Conservation (phyloP, 2,113 vertebrate species). For the Pygoscelis antarcticus region DNA sequence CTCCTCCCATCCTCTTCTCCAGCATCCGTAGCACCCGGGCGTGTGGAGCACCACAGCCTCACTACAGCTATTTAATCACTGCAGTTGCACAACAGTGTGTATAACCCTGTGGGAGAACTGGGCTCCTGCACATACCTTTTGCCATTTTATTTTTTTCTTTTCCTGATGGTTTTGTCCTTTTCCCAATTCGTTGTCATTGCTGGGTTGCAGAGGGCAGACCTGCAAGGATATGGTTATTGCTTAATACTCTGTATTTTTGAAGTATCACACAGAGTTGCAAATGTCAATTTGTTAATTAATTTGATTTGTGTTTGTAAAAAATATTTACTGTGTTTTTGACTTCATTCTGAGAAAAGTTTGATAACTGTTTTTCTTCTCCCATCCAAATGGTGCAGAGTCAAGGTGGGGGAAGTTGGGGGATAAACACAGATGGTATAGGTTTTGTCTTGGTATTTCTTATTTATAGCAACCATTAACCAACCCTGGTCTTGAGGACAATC, state of each 20-base stretch:
- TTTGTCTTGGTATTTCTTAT: conserved; percentile 15
- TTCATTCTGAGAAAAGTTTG: neutral
- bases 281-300: neutral
- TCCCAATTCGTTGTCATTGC: neutral
- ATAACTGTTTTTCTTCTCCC: neutral
- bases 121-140: neutral
- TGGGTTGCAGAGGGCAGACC: neutral
- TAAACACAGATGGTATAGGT: neutral
- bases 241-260: neutral
- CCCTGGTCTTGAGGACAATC: neutral
- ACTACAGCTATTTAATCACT: neutral
- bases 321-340: neutral
- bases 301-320: neutral
- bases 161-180: neutral
- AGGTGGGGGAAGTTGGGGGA: neutral
- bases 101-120: neutral
- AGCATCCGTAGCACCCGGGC: accelerated
- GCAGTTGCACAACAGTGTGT: neutral
- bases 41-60: neutral
- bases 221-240: neutral
- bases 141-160: neutral
- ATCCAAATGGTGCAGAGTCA: neutral
- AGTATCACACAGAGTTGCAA: neutral
- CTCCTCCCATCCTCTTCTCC: neutral
- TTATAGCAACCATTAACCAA: conserved; percentile 25